Evolutionary conservation across 2,888 invertebrate genomes (phyloP), one percentile per base, ranked within the genome.

Genomic region (Homarus gammarus): DNA sequence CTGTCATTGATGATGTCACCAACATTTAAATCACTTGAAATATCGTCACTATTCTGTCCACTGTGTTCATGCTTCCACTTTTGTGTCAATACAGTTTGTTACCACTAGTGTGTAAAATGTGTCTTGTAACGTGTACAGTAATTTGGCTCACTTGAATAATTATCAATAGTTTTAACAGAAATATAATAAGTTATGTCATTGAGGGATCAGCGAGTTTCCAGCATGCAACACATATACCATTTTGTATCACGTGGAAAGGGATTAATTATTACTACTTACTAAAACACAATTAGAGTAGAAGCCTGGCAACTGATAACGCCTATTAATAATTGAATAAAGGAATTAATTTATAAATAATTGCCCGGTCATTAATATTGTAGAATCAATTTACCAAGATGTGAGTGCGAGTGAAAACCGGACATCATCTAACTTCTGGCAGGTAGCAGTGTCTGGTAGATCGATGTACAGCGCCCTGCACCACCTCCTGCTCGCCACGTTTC

Each of bases 401-500:
- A 56, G 70, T 36, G 3, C 2, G 70, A 70, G 70, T 27, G n/a
- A 36, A 36, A 49, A 56, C 22, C 8, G 51, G 51, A n/a, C 27
- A 70, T 83, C 72, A 51, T 72, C 72, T 56, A 36, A 51, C 83
- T 56, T 72, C 83, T 49, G 83, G 83, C 83, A 72, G 31, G 31
- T 6, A 56, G 12, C 49, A 64, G 18, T 72, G 75, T 22, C 82
- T 27, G 36, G 40, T 31, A 77, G 82, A 49, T 68, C 82, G 44
- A 68, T 82, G 75, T 6, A 12, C 31, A 75, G 44, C 64, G 75
- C 73, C 33, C 64, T 73, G 40, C 61, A 77, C 44, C 75, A 49
- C 49, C 10, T 61, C 51, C 61, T 27, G 22, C 49, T 1, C 12
- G 18, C 56, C 22, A 22, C 22, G 22, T 18, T 56, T 22, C 78